Evolutionary conservation across 2,797 vertebrate species (phyloP).

Genomic region (Lateolabrax maculatus): DNA sequence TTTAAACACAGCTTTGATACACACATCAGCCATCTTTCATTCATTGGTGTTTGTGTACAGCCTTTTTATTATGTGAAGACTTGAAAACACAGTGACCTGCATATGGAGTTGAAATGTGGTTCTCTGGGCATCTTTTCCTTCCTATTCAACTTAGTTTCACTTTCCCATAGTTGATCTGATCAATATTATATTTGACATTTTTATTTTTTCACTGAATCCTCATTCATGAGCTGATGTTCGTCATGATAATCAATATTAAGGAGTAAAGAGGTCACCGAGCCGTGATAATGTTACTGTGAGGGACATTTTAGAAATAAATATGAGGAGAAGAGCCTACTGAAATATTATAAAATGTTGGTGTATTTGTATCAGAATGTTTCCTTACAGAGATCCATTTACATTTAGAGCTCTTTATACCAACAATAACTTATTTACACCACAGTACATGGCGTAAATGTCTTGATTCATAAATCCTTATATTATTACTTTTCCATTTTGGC

Average conservation of each 20-base stretch:
- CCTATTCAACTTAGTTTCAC: neutral
- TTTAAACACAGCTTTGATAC: neutral
- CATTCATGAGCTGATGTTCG: neutral
- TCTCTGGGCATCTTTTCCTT: neutral
- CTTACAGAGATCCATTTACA: neutral
- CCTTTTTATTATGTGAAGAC: too few relatives aligned
- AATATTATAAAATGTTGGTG: neutral
- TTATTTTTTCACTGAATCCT: neutral
- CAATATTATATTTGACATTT: neutral
- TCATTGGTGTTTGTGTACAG: neutral
- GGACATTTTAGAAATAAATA: neutral
- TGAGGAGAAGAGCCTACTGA: neutral
- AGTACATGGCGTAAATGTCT: neutral
- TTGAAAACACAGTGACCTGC: too few relatives aligned
- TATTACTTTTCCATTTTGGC: neutral
- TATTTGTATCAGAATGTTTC: neutral
- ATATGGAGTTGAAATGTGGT: neutral
- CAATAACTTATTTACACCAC: neutral
- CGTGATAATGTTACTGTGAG: neutral
- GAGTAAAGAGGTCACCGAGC: neutral
- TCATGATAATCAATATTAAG: neutral
- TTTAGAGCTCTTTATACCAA: neutral
- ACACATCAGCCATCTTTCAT: too few relatives aligned
- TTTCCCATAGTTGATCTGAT: neutral
- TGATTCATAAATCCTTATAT: neutral